A percentile compares a stretch with the other conserved stretches of the same genome.
Evolutionary conservation across 2,797 vertebrate species (phyloP).

Genomic region (Neomorphus geoffroyi): DNA sequence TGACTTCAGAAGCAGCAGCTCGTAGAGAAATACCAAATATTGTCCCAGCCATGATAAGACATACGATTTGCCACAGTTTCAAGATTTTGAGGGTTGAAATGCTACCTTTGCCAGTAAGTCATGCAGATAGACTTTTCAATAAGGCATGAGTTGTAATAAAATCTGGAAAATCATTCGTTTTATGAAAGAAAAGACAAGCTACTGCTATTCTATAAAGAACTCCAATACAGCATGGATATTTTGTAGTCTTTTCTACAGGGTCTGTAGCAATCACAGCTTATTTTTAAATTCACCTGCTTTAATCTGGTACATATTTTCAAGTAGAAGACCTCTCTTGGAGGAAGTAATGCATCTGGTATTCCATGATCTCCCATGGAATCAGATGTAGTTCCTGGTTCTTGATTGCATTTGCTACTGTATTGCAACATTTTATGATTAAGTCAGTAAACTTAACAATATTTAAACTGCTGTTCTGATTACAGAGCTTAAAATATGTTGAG

Average conservation of each 20-base stretch:
- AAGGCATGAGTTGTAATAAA: background rate
- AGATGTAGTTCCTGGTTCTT: constrained; percentile 9
- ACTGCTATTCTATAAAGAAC: background rate
- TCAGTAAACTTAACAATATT: constrained; percentile 55
- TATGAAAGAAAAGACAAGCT: background rate
- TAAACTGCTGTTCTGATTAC: constrained; percentile 48
- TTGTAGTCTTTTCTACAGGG: background rate
- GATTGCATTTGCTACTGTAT: constrained; percentile 43
- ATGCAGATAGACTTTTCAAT: background rate
- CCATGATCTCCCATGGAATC: background rate
- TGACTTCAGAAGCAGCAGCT: constrained; percentile 13
- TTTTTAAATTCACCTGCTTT: constrained; percentile 5
- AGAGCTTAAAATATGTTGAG: constrained; percentile 6
- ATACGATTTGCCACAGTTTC: constrained; percentile 4
- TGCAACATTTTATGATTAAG: constrained; percentile 61
- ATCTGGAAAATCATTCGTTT: background rate
- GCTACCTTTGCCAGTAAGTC: background rate
- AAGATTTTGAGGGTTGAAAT: background rate
- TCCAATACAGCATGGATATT: background rate
- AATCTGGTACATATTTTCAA: background rate
- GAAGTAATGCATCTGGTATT: background rate
- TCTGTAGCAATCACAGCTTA: background rate
- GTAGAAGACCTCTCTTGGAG: background rate
- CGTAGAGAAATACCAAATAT: background rate
- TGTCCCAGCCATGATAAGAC: constrained; percentile 2